Evolutionary conservation across 2,113 vertebrate species (phyloP).

Genomic region (Motacilla alba): DNA sequence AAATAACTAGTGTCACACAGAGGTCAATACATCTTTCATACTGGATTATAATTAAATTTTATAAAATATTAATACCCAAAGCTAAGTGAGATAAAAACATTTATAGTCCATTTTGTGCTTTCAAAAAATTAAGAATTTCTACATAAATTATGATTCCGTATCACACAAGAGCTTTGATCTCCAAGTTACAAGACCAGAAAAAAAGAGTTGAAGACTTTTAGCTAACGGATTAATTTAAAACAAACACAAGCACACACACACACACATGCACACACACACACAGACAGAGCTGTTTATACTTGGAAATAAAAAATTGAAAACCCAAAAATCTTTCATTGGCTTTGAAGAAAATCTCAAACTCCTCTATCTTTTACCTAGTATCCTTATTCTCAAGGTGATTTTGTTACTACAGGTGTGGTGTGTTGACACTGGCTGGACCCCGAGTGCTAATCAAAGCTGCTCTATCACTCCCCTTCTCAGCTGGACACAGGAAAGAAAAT

Average conservation of each 20-base stretch:
- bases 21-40: background rate
- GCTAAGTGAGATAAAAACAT: background rate
- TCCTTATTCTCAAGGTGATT: background rate
- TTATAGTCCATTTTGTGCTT: background rate
- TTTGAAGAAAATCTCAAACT: background rate
- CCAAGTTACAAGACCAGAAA: background rate
- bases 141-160: background rate
- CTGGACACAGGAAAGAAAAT: background rate
- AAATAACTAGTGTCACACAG: background rate
- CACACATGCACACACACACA: background rate
- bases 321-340: background rate
- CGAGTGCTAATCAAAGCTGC: background rate
- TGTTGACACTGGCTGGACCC: background rate
- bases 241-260: background rate
- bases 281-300: background rate
- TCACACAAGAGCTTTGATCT: background rate
- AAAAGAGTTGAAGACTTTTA: background rate
- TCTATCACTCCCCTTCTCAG: background rate
- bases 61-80: constrained; percentile 1
- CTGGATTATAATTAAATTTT: background rate
- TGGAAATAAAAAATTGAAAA: background rate
- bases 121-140: background rate
- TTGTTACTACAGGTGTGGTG: background rate
- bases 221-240: background rate
- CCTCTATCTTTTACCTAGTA: background rate